Conservation (phyloP, 2,113 vertebrate species). For the Xenopus tropicalis region DNA sequence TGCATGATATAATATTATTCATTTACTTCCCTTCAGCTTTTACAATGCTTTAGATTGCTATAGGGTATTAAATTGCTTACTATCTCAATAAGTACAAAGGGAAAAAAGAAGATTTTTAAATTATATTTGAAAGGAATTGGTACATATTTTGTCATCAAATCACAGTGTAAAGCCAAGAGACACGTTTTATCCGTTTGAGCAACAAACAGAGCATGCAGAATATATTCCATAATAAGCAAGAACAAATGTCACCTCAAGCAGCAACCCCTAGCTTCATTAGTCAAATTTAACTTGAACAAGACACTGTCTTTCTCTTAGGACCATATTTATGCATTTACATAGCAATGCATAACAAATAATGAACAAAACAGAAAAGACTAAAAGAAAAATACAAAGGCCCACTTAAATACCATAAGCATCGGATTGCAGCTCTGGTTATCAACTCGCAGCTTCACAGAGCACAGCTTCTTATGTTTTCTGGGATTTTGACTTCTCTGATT, state of each 20-base stretch:
- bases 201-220: constrained; percentile 40
- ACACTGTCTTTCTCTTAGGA: constrained; percentile 21
- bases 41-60: constrained; percentile 9
- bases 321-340: constrained; percentile 18
- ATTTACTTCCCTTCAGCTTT: constrained; percentile 4
- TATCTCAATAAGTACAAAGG: no score
- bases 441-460: no score
- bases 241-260: constrained; percentile 35
- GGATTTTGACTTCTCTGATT: no score
- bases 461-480: no score
- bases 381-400: no score
- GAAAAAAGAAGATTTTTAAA: no score
- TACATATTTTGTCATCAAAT: no score
- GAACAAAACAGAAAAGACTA: no score
- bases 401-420: no score
- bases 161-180: constrained; percentile 12
- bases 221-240: constrained; percentile 29
- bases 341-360: neutral
- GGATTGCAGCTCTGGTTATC: no score
- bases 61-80: neutral
- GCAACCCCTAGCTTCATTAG: constrained; percentile 35
- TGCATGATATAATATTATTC: constrained; percentile 12
- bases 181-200: constrained; percentile 27
- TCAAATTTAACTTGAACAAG: constrained; percentile 30
- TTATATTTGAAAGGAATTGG: no score